Base-by-base conservation (phyloP, 2,888 invertebrate species). In the Acanthosoma haemorrhoidale region DNA sequence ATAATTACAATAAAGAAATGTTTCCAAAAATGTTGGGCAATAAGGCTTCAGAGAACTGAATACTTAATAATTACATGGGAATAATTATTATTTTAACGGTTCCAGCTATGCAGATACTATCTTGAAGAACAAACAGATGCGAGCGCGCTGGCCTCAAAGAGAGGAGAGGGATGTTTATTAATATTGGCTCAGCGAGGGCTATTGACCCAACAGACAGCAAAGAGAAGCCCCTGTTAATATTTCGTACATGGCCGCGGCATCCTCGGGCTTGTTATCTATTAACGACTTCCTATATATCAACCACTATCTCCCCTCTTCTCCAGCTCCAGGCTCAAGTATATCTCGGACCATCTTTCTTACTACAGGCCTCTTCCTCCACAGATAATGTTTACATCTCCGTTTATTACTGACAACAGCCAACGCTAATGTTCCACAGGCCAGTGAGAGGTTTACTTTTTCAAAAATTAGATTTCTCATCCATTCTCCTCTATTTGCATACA, bases 231-330 rank as follows among this genome's bases (percentile, higher is more conserved):
- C 51, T 6, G 51, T n/a, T 25, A 51, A 51, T 51, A 25, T 25
- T 51, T 51, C 25, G 1, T 51, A 25, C n/a, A 51, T 51, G 13
- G 25, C 25, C n/a, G 5, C n/a, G 21, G 13, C 25, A 25, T 51
- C 51, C 51, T 51, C 6, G n/a, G 25, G 51, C 51, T 25, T n/a
- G 51, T 51, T 51, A 51, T 51, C 51, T 51, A 51, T 51, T 51
- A 25, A 51, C 25, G 25, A 2, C 25, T 51, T 51, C 51, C 51
- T 25, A 51, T 51, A 51, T 51, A 51, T 51, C 51, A 51, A 13
- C 2, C 25, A 4, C 13, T 51, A 51, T 51, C 51, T 51, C 51
- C 25, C 51, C 25, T n/a, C 13, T 8, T 21, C 4, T 4, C 21
- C 32, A 32, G 9, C 32, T 32, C n/a, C 4, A 43, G 21, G 8